A percentile compares a stretch with the other conserved stretches of the same genome.
Conservation (phyloP, 2,113 vertebrate species). For the Nerophis lumbriciformis region DNA sequence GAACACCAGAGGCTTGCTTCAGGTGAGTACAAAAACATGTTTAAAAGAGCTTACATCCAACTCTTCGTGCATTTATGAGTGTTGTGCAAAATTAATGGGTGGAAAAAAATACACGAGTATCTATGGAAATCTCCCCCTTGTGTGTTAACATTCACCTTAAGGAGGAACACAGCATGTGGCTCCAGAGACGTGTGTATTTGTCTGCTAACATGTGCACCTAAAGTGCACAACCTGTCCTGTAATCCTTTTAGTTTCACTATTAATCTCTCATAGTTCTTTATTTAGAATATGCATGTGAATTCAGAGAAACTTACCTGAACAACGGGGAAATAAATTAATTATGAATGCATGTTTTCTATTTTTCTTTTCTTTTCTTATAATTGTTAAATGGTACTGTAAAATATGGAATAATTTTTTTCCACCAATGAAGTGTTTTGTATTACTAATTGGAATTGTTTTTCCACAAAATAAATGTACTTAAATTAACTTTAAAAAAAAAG, state of each 20-base stretch:
- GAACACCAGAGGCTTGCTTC: constrained; percentile 21
- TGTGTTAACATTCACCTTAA: constrained; percentile 23
- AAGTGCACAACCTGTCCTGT: not conserved
- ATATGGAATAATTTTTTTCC: too few species aligned
- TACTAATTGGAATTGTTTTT: too few species aligned
- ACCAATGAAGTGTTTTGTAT: too few species aligned
- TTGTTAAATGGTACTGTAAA: too few species aligned
- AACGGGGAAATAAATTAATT: too few species aligned
- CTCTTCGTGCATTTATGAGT: constrained; percentile 7
- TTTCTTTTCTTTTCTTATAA: too few species aligned
- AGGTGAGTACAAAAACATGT: constrained; percentile 22
- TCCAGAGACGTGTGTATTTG: constrained; percentile 7
- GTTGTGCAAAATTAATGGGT: constrained; percentile 31
- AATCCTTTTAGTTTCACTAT: not conserved
- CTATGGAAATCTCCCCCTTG: constrained; percentile 13
- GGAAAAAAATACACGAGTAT: constrained; percentile 14
- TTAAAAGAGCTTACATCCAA: constrained; percentile 32
- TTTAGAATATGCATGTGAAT: too few species aligned
- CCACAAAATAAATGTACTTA: too few species aligned
- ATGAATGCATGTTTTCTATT: too few species aligned
- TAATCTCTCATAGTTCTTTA: not conserved
- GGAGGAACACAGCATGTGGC: not conserved
- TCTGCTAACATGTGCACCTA: not conserved
- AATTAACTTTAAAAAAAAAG: too few species aligned
- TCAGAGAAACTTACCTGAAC: too few species aligned